Evolutionary conservation across 30 jellyfish, hydroid and myxozoan species (phyloP).

Genomic region (Rhopilema esculentum): DNA sequence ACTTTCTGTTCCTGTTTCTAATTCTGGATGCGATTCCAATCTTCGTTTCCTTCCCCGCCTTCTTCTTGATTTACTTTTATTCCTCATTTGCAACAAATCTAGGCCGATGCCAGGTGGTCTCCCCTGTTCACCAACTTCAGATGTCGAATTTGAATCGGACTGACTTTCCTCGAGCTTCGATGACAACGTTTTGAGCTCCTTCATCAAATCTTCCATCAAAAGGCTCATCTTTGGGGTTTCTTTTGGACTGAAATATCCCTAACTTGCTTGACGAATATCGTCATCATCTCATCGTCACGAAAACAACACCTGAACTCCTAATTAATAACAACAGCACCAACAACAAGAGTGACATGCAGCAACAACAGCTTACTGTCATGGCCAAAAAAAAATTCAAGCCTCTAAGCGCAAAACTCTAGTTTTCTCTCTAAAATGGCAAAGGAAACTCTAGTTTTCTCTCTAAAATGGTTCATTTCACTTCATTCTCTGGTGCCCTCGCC

Average conservation of each 20-base stretch:
- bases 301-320: neutral
- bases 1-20: slow-evolving; percentile 66
- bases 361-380: neutral
- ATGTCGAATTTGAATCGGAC: slow-evolving; percentile 75
- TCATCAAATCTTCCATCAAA: slow-evolving; percentile 90
- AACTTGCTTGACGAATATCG: neutral
- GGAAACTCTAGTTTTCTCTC: too few relatives aligned
- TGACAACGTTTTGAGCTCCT: slow-evolving; percentile 76
- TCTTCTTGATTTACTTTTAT: slow-evolving; percentile 47
- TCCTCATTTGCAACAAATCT: slow-evolving; percentile 61
- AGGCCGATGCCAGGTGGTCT: slow-evolving; percentile 56
- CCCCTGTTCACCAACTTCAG: slow-evolving; percentile 39
- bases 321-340: neutral
- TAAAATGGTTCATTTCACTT: too few relatives aligned
- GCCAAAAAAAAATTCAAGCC: too few relatives aligned
- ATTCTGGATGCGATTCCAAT: slow-evolving; percentile 69
- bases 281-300: neutral
- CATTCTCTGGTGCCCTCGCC: too few relatives aligned
- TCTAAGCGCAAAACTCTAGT: too few relatives aligned
- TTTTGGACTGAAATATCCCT: neutral
- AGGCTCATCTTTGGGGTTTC: slow-evolving; percentile 30
- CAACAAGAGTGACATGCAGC: neutral
- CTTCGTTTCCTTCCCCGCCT: slow-evolving; percentile 78
- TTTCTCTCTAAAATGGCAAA: too few relatives aligned
- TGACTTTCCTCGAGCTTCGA: slow-evolving; percentile 73